phyloP scores from a whole-genome alignment of 2,888 invertebrate genomes.

The Pristionchus fissidentatus region DNA sequence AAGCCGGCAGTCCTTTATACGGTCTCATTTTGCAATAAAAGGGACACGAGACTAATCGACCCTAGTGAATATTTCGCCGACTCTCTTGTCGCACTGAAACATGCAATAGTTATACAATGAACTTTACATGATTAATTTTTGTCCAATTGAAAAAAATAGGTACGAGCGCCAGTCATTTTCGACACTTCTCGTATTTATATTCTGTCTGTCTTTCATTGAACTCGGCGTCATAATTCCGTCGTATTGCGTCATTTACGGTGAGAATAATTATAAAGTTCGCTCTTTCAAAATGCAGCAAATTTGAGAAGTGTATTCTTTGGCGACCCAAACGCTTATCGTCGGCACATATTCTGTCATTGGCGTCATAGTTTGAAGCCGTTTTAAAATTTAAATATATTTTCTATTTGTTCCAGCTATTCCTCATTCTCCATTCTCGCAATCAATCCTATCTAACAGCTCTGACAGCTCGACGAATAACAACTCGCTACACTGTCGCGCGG shows the following conservation, averaged over 20 bases:
- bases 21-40: too few relatives aligned
- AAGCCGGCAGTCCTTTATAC: too few relatives aligned
- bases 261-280: too few relatives aligned
- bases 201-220: not conserved
- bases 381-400: not conserved
- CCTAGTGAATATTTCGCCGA: too few relatives aligned
- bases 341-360: not conserved
- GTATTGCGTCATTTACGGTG: not conserved
- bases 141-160: too few relatives aligned
- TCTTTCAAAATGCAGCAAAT: too few relatives aligned
- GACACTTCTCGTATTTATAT: not conserved
- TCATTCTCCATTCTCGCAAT: not conserved
- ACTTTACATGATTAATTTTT: not conserved
- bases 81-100: too few relatives aligned
- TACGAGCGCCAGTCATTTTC: not conserved
- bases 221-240: not conserved
- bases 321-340: not conserved
- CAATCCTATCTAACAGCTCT: not conserved
- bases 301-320: not conserved
- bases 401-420: not conserved
- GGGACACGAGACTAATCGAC: too few relatives aligned
- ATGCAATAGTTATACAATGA: too few relatives aligned
- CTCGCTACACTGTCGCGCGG: not conserved
- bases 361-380: not conserved
- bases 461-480: not conserved